These are phyloP conservation scores for Fratercula arctica DNA, from an alignment of 2,797 vertebrate genomes.

Conservation along the genomic window DNA sequence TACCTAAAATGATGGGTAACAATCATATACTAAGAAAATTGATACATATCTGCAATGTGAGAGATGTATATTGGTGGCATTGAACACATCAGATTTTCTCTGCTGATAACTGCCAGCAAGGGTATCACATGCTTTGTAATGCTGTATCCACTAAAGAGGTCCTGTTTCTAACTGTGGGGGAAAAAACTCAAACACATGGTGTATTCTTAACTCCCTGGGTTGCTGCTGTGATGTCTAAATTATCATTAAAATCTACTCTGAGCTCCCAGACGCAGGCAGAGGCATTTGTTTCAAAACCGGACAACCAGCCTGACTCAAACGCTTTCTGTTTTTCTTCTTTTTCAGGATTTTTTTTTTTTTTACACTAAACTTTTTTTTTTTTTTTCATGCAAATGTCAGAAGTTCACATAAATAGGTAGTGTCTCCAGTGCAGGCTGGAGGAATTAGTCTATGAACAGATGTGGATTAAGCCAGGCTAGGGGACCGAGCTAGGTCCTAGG, in stretches of 20 bases:
- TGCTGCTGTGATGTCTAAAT: neutral
- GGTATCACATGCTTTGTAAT: neutral
- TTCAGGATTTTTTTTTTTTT: no score
- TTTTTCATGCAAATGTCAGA: neutral
- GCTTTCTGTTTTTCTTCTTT: neutral
- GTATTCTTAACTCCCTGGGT: neutral
- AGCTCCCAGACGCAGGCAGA: neutral
- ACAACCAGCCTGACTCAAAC: neutral
- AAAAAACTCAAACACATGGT: neutral
- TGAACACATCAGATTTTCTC: neutral
- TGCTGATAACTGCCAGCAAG: neutral
- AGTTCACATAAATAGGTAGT: neutral
- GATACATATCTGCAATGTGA: neutral
- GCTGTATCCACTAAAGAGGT: neutral
- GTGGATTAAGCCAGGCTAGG: neutral
- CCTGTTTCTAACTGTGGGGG: neutral
- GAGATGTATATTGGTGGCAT: neutral
- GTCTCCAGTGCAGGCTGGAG: neutral
- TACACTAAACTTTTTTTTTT: neutral
- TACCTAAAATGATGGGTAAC: neutral
- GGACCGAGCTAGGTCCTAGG: neutral
- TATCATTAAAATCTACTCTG: neutral
- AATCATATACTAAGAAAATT: neutral
- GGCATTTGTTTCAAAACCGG: neutral
- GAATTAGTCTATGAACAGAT: neutral